Evolutionary conservation across 2,113 vertebrate genomes (phyloP), one percentile per base, ranked within the genome.

Genomic region (Esox niger): DNA sequence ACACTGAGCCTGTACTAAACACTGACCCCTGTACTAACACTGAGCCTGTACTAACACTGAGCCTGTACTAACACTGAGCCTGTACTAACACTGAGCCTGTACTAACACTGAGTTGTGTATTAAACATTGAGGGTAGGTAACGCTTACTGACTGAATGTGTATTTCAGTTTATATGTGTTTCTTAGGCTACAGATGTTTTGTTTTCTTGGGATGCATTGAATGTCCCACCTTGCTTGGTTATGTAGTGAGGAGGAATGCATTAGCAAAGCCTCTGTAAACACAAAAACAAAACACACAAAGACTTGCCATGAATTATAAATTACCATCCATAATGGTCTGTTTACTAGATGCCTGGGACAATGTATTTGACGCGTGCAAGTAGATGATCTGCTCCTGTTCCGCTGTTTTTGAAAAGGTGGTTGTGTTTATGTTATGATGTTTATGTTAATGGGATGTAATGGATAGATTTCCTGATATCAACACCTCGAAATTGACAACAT

Each of bases 401-500:
- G 90, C 88, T 91, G 17, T 5, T 91, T 17, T 8, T 20, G 1
- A 26, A 49, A 15, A 13, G 47, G 21, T 26, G 21, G 31, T 33
- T 92, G 92, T 93, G 92, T 93, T 89, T 91, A 92, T 93, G n/a
- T 93, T 92, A 92, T 93, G 93, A 92, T 38, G 32, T 27, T 17
- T 93, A 93, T 93, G 92, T 91, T 93, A 94, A 94, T 94, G 91
- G 91, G 92, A 91, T 92, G 92, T 94, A 94, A 93, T 94, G 93
- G 92, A 89, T 90, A 92, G 91, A 88, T 88, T 92, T 88, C 88
- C 90, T 92, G 91, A 91, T 92, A 93, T 91, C 91, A 92, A 93
- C 92, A 93, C 83, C 86, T 85, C 86, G 83, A 85, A 92, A 91
- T 91, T 92, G 91, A 92, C 91, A 93, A 92, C 88, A 52, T 23